phyloP scores from a whole-genome alignment of 2,888 invertebrate species.

The Sphecodes monilicornis region DNA sequence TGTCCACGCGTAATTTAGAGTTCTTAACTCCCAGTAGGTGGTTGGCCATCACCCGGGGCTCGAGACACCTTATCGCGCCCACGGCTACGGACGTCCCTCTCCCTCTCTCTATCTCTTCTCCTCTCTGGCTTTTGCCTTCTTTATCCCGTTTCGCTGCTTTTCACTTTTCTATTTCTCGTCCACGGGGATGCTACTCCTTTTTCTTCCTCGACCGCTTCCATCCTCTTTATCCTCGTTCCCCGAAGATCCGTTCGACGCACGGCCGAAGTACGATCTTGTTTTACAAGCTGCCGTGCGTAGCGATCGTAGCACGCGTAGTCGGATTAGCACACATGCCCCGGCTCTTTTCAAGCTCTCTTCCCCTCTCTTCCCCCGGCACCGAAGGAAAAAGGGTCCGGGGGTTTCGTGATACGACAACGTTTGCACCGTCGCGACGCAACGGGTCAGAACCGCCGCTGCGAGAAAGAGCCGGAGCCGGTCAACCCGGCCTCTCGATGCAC shows the following conservation, averaged over 20 bases:
- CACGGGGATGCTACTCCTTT: constrained; percentile 15
- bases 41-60: constrained; percentile 82
- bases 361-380: background rate
- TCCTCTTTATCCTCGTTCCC: constrained; percentile 29
- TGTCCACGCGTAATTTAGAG: constrained; percentile 84
- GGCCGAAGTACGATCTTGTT: constrained; percentile 45
- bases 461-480: constrained; percentile 53
- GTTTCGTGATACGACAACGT: constrained; percentile 77
- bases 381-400: constrained; percentile 45
- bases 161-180: constrained; percentile 9
- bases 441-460: constrained; percentile 58
- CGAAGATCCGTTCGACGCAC: constrained; percentile 12
- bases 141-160: constrained; percentile 25
- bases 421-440: constrained; percentile 59
- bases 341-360: too few species aligned
- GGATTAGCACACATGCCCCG: constrained; percentile 46
- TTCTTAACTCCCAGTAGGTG: constrained; percentile 83
- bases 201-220: constrained; percentile 18
- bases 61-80: constrained; percentile 81
- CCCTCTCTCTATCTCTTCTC: constrained; percentile 44
- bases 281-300: constrained; percentile 69
- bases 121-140: constrained; percentile 35
- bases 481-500: constrained; percentile 57
- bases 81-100: constrained; percentile 65
- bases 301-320: constrained; percentile 57